These are phyloP conservation scores for Physella acuta DNA, from an alignment of 1,140 invertebrate genomes.

Conservation along the genomic window DNA sequence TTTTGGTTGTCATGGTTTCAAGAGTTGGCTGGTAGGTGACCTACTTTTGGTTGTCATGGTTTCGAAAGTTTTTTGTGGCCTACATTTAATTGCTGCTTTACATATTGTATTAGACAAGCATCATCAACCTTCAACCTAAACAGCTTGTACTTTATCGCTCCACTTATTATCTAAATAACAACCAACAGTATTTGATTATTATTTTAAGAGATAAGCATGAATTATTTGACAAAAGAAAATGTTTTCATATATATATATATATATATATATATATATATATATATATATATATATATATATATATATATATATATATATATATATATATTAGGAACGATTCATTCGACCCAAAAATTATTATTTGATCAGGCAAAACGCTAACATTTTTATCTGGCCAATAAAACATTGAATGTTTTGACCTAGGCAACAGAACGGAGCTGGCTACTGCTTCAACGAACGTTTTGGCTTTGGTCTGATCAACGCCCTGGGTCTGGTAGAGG, in stretches of 20 bases:
- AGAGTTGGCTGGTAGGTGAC: neutral
- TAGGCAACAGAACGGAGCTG: conserved; percentile 47
- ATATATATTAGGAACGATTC: conserved; percentile 55
- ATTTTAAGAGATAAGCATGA: too few relatives aligned
- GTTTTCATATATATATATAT: neutral
- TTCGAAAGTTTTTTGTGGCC: too few relatives aligned
- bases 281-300: conserved; percentile 1
- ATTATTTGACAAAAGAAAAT: neutral
- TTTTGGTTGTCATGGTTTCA: neutral
- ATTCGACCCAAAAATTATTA: conserved; percentile 57
- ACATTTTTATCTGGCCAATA: conserved; percentile 44
- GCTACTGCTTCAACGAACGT: conserved; percentile 52
- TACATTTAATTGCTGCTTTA: too few relatives aligned
- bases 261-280: conserved; percentile 1
- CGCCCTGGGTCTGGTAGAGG: conserved; percentile 48
- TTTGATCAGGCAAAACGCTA: conserved; percentile 41
- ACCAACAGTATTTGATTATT: too few relatives aligned
- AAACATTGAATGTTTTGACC: conserved; percentile 45
- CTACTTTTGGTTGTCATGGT: neutral
- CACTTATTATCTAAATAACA: too few relatives aligned
- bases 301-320: conserved; percentile 48
- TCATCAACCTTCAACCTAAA: too few relatives aligned
- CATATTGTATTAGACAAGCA: too few relatives aligned
- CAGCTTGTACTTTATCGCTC: too few relatives aligned
- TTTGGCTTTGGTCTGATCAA: conserved; percentile 62